These are phyloP conservation scores for Zaprionus capensis DNA, from an alignment of 1,140 invertebrate genomes.

Conservation along the genomic window DNA sequence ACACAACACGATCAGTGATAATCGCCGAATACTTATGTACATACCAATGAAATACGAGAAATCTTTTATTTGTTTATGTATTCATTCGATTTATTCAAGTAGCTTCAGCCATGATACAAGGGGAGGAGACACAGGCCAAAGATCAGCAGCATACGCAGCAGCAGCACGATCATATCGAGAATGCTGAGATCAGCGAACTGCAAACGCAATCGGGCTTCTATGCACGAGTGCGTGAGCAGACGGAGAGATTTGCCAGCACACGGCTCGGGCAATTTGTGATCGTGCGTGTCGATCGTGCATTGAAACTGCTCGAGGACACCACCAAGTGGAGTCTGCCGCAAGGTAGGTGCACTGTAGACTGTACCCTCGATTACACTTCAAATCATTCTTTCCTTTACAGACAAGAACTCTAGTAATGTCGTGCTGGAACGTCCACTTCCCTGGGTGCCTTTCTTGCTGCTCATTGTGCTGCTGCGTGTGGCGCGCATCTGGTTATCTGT, in stretches of 20 bases:
- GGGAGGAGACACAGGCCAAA: slow-evolving; percentile 48
- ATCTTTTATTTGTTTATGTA: slow-evolving; percentile 13
- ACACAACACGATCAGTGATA: slow-evolving; percentile 8
- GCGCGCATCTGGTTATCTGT: slow-evolving; percentile 73
- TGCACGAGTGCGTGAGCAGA: slow-evolving; percentile 58
- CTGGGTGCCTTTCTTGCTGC: slow-evolving; percentile 69
- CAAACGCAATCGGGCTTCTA: slow-evolving; percentile 56
- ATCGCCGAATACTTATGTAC: neutral
- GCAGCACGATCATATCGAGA: slow-evolving; percentile 65
- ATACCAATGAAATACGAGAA: slow-evolving; percentile 6
- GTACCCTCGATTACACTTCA: neutral
- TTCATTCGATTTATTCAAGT: slow-evolving; percentile 19
- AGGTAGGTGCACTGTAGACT: slow-evolving; percentile 32
- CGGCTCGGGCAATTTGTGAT: slow-evolving; percentile 67
- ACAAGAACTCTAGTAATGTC: slow-evolving; percentile 40
- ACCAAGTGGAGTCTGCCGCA: slow-evolving; percentile 81
- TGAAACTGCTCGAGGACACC: slow-evolving; percentile 73
- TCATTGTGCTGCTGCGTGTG: slow-evolving; percentile 73
- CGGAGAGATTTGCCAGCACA: slow-evolving; percentile 70
- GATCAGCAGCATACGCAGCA: slow-evolving; percentile 54
- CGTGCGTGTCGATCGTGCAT: slow-evolving; percentile 59
- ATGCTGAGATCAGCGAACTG: slow-evolving; percentile 71
- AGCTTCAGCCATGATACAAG: slow-evolving; percentile 52
- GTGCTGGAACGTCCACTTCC: slow-evolving; percentile 70
- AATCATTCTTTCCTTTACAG: slow-evolving; percentile 5